Evolutionary conservation across 2,113 vertebrate genomes (phyloP).

Genomic region (Colinus virginianus): DNA sequence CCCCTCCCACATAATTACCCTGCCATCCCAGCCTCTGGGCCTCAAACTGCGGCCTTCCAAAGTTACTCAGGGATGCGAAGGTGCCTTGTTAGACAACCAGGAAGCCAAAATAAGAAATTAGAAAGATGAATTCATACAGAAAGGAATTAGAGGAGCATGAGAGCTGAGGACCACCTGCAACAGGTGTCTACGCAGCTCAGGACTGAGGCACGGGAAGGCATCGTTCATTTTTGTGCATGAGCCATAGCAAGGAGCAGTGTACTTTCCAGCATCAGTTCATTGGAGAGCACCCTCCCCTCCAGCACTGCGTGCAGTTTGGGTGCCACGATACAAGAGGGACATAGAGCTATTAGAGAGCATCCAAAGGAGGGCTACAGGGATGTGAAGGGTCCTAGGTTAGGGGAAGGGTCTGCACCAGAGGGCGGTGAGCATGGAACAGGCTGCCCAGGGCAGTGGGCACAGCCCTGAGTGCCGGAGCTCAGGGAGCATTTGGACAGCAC

Average conservation of each 20-base stretch:
- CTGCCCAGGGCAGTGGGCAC: no score
- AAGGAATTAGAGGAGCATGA: not conserved
- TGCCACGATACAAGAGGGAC: no score
- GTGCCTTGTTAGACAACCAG: not conserved
- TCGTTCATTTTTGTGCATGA: not conserved
- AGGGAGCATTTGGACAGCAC: no score
- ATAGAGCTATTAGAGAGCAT: no score
- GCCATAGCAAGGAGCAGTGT: rapidly evolving
- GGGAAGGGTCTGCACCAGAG: no score
- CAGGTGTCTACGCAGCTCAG: rapidly evolving
- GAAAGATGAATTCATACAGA: not conserved
- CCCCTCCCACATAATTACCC: not conserved
- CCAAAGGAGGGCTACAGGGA: no score
- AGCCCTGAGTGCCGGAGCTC: no score
- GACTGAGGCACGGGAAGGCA: not conserved
- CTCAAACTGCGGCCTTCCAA: not conserved
- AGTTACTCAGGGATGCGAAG: not conserved
- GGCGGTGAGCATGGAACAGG: no score
- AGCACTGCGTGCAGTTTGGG: no score
- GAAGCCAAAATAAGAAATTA: not conserved
- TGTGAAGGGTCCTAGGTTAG: no score
- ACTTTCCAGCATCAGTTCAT: not conserved
- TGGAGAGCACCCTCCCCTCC: no score
- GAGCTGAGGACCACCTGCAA: not conserved
- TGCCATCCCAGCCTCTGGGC: not conserved